Evolutionary conservation across 2,888 invertebrate genomes (phyloP).

Genomic region (Euzophera pinguis): DNA sequence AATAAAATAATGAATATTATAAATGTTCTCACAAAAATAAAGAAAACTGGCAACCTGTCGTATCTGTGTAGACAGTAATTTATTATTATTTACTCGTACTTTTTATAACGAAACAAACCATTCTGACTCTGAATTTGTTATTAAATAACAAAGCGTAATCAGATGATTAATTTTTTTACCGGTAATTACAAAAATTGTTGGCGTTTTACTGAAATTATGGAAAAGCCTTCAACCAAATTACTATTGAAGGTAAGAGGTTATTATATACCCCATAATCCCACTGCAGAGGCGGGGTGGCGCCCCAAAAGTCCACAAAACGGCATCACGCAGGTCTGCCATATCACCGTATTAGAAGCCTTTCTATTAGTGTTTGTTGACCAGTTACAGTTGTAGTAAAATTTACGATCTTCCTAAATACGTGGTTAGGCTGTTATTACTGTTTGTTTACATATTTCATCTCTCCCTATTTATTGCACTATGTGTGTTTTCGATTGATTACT

Average conservation of each 20-base stretch:
- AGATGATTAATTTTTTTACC: not conserved
- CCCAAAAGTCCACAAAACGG: not conserved
- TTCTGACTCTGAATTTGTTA: too few species aligned
- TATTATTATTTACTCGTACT: too few species aligned
- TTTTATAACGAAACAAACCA: not conserved
- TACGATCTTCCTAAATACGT: not conserved
- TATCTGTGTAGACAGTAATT: too few species aligned
- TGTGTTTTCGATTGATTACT: not conserved
- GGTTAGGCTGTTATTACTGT: not conserved
- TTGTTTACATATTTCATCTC: not conserved
- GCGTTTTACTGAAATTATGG: slow-evolving; percentile 4
- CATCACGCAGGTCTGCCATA: slow-evolving; percentile 3
- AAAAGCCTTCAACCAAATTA: slow-evolving; percentile 13
- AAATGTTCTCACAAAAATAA: not conserved
- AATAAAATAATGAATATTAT: not conserved
- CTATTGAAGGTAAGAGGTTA: slow-evolving; percentile 9
- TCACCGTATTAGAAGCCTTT: not conserved
- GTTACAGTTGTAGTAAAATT: slow-evolving; percentile 1
- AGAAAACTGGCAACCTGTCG: not conserved
- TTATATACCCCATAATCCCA: not conserved
- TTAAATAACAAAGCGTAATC: not conserved
- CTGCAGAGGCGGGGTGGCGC: not conserved
- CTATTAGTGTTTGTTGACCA: not conserved
- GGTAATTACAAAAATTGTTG: not conserved
- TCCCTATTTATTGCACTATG: too few species aligned